Base-by-base conservation (phyloP, 2,797 vertebrate species). In the Acipenser transmontanus region DNA sequence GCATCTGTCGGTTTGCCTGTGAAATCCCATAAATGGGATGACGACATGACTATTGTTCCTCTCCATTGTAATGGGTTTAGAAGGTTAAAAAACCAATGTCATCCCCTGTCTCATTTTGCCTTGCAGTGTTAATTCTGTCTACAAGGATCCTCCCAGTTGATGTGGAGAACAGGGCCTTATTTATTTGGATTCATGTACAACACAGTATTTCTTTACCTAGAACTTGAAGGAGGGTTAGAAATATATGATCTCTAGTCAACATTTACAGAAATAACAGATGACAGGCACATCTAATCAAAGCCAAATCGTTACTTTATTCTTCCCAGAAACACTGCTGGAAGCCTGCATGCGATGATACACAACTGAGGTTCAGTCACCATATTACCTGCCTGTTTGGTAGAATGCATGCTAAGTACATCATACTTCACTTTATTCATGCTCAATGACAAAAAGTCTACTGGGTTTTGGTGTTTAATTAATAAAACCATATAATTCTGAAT, bases 41-140 rank as follows among this genome's bases (percentile, higher is more conserved):
- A 10, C 54, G 13, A 57, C 9, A n/a, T 11, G 12, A n/a, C 54
- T 57, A 76, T 76, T 76, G 73, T 73, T 76, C 77, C 75, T 80
- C 76, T 77, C 72, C 77, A 78, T 79, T 78, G 71, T 82, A 70
- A 66, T 70, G 71, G 70, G 80, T 77, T 82, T 77, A 76, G 72
- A 74, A 71, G 79, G 80, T 81, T 82, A 82, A 83, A 83, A 77
- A 81, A 63, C 11, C 61, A 47, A 10, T 49, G n/a, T 48, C 8
- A 50, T 54, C 20, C 57, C 13, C 12, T 59, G 34, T 49, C 61
- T 64, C 73, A 69, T 76, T 76, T 72, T 70, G 73, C 57, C 59
- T 59, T 1, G 7, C 8, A 49, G 59, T 10, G 49, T 34, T 63
- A 57, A 47, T 59, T 51, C 62, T 57, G 59, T 59, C 54, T 14